Conservation (phyloP, 2,113 vertebrate genomes). For the Dascyllus trimaculatus region DNA sequence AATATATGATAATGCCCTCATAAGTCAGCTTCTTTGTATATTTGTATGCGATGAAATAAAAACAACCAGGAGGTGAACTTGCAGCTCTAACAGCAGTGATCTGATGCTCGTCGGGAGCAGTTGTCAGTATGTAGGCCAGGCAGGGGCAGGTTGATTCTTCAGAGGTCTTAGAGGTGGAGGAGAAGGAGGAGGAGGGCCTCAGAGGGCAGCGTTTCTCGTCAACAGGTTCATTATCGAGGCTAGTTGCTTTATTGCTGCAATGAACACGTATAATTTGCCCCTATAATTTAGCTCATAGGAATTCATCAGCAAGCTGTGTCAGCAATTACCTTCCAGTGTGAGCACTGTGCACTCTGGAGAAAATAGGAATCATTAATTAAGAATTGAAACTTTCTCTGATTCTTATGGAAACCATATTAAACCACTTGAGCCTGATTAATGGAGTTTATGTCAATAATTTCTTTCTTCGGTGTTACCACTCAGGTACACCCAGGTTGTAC, state of each 20-base stretch:
- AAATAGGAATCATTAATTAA: constrained; percentile 40
- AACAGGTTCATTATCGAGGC: constrained; percentile 56
- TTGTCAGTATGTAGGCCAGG: constrained; percentile 8
- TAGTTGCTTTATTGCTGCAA: constrained; percentile 53
- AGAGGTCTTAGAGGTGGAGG: constrained; percentile 3
- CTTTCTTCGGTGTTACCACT: too few relatives aligned
- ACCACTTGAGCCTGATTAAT: not conserved
- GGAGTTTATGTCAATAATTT: not conserved
- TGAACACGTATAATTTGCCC: constrained; percentile 62
- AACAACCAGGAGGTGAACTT: not conserved
- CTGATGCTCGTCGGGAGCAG: too few relatives aligned
- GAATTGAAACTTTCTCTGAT: constrained; percentile 2
- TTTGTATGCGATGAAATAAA: not conserved
- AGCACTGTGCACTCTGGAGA: constrained; percentile 4
- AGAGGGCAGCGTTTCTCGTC: constrained; percentile 40
- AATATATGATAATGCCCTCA: not conserved
- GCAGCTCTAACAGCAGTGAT: not conserved
- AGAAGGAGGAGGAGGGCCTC: constrained; percentile 21
- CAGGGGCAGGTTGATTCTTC: not conserved
- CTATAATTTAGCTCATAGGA: constrained; percentile 39
- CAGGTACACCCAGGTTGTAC: too few relatives aligned
- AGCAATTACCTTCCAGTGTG: constrained; percentile 39
- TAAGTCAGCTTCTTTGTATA: not conserved
- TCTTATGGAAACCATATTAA: not conserved
- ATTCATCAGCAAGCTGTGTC: constrained; percentile 31